Conservation (phyloP, 2,888 invertebrate species). For the Caenorhabditis sp. region DNA sequence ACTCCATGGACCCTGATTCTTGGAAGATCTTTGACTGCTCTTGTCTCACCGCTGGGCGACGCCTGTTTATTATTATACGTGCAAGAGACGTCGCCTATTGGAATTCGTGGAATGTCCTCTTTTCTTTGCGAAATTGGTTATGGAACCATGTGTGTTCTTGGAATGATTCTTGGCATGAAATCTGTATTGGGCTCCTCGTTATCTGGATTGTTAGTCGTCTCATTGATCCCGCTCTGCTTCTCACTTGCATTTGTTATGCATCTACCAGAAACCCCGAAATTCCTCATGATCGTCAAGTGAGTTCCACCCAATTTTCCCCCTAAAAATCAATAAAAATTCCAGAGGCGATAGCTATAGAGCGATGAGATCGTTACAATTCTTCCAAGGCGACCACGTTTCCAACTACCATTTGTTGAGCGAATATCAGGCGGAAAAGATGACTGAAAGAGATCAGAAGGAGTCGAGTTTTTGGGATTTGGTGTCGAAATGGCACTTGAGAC, state of each 20-base stretch:
- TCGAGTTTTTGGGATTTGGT: conserved; percentile 47
- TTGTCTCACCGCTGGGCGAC: conserved; percentile 60
- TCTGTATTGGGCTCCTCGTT: conserved; percentile 61
- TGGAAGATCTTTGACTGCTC: conserved; percentile 57
- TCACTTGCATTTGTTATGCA: conserved; percentile 55
- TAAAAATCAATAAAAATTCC: no score
- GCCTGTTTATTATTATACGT: conserved; percentile 63
- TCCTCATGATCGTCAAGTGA: conserved; percentile 58
- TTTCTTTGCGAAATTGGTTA: conserved; percentile 67
- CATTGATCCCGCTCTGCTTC: conserved; percentile 54
- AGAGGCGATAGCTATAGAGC: conserved; percentile 55
- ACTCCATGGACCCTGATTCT: conserved; percentile 59
- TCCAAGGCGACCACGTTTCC: conserved; percentile 53
- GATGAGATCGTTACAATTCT: conserved; percentile 56
- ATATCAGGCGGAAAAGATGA: conserved; percentile 49
- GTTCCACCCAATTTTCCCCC: no score
- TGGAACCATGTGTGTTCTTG: conserved; percentile 61
- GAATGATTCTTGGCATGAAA: conserved; percentile 62
- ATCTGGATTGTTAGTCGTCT: conserved; percentile 51
- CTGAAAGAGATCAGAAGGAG: conserved; percentile 15
- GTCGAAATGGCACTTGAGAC: conserved; percentile 62
- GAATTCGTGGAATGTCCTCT: conserved; percentile 58
- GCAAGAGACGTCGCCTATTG: conserved; percentile 60
- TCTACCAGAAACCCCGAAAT: conserved; percentile 66
- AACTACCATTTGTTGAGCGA: conserved; percentile 47